A percentile compares a stretch with the other conserved stretches of the same genome.
phyloP scores from a whole-genome alignment of 2,113 vertebrate species.

The Jaculus jaculus region DNA sequence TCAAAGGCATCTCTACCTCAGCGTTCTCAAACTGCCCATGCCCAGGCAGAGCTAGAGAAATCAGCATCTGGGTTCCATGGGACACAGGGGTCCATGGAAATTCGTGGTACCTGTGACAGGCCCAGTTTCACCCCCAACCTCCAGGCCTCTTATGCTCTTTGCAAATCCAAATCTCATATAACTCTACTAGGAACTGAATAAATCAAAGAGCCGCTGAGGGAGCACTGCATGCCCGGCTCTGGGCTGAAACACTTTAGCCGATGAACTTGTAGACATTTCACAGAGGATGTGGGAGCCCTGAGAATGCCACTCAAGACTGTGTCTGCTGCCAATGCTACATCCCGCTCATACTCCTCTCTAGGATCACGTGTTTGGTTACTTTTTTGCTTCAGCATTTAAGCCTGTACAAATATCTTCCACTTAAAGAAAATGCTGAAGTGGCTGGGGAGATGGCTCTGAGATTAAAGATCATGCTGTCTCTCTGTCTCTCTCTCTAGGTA shows the following conservation, averaged over 20 bases:
- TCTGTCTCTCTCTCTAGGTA: too few species aligned
- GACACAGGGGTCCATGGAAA: neutral
- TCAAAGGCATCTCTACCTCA: neutral
- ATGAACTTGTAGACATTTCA: neutral
- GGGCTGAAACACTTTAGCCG: neutral
- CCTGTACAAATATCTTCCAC: neutral
- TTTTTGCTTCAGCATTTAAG: neutral
- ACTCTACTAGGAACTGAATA: neutral
- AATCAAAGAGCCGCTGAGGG: constrained; percentile 25
- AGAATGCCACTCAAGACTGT: neutral
- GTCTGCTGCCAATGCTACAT: neutral
- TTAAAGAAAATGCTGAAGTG: constrained; percentile 30
- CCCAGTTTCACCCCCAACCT: neutral
- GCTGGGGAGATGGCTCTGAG: too few species aligned
- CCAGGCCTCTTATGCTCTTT: neutral
- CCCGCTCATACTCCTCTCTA: neutral
- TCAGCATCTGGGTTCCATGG: neutral
- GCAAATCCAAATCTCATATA: neutral
- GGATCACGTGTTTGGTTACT: neutral
- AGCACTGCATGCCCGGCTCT: neutral
- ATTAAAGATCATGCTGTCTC: too few species aligned
- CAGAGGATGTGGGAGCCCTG: neutral
- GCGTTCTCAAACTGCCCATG: neutral
- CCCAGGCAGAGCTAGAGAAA: neutral
- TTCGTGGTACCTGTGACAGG: neutral